Evolutionary conservation across 2,113 vertebrate genomes (phyloP), one percentile per base, ranked within the genome.

Genomic region (Chaenogobius annularis): DNA sequence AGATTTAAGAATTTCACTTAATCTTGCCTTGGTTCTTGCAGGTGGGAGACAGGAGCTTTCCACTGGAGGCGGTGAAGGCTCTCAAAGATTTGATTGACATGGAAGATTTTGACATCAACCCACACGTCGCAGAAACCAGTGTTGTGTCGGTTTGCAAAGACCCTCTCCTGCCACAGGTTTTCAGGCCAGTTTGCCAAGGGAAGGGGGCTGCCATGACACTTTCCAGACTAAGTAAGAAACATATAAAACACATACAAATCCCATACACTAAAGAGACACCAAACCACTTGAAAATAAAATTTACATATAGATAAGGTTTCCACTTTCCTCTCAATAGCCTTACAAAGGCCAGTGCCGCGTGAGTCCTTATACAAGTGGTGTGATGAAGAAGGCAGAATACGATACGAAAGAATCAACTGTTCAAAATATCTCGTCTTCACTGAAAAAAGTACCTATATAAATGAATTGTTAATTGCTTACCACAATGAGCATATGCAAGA

Each of bases 11-110:
- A 35, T 40, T 40, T 40, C 37, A 40, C 37, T 40, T 54, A 46
- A 17, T 22, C 4, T 26, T 11, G 22, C 46, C 26, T 70, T 64
- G 47, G 40, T 20, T 22, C 10, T 20, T 56, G 14, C 78, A 95
- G 95, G 93, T 93, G 64, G 94, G 91, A 40, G 75, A 91, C 20
- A 87, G 85, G 52, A 89, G 79, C 46, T 95, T 94, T 73, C 52
- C 92, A 7, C 52, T 95, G 81, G 91, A 94, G 66, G 86, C 94
- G 0, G 94, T 94, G 81, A 94, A 94, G 84, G 84, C 88, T 80
- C 90, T 96, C 83, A 92, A 89, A 81, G 72, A 74, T 44, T 37
- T 94, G 66, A 74, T 91, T 82, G 84, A 83, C 6, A 1, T 50
- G 7, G 54, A 69, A 0, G 54, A 13, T 20, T 0, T 40, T 40